Conservation (phyloP, 2,113 vertebrate genomes). For the Cyanoderma ruficeps region DNA sequence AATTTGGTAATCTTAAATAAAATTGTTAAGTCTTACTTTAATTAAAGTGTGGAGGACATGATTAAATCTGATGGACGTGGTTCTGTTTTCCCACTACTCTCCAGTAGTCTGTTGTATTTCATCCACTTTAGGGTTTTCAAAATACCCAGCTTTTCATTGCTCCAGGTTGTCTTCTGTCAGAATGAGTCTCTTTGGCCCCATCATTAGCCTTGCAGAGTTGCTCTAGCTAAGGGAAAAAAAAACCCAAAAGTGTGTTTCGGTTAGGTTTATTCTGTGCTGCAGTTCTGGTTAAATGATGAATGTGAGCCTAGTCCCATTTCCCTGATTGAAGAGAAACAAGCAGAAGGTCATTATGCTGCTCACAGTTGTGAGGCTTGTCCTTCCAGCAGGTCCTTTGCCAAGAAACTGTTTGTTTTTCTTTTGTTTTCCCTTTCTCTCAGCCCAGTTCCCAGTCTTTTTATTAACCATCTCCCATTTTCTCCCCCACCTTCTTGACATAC, state of each 20-base stretch:
- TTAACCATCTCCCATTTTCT: neutral
- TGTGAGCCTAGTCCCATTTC: neutral
- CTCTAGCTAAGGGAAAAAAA: neutral
- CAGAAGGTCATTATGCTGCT: slow-evolving; percentile 18
- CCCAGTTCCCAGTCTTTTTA: neutral
- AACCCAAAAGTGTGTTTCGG: neutral
- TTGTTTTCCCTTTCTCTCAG: neutral
- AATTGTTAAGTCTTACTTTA: neutral
- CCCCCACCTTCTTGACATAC: neutral
- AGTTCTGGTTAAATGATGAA: slow-evolving; percentile 5
- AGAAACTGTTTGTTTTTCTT: slow-evolving; percentile 3
- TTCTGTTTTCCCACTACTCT: neutral
- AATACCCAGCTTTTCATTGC: neutral
- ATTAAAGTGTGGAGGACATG: neutral
- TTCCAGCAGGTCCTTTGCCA: neutral
- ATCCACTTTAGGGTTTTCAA: neutral
- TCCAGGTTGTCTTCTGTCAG: neutral
- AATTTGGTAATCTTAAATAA: slow-evolving; percentile 21
- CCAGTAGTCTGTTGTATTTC: neutral
- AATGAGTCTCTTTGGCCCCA: neutral
- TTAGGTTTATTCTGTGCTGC: neutral
- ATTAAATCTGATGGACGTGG: neutral
- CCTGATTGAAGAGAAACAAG: neutral
- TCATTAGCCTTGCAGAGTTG: neutral
- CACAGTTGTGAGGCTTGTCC: neutral